These are phyloP conservation scores for Spizaetus ornatus DNA, from an alignment of 2,113 vertebrate species.

Conservation along the genomic window DNA sequence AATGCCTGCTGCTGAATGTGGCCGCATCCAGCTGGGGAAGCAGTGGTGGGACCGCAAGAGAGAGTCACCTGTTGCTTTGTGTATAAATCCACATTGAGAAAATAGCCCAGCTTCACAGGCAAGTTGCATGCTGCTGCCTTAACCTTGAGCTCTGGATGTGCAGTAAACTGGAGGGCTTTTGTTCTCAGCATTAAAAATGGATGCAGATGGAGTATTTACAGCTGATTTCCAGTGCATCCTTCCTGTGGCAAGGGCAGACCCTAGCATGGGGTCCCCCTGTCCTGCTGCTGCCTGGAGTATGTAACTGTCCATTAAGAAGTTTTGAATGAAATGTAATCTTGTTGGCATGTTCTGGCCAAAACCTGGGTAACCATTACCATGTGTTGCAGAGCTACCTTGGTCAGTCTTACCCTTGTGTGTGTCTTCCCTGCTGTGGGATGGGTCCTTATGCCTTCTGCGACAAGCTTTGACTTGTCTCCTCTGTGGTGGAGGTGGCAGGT, in stretches of 20 bases:
- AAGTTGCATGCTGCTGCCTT: not conserved
- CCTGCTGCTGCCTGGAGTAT: not conserved
- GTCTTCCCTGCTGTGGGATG: not conserved
- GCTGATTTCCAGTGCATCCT: not conserved
- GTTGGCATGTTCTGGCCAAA: not conserved
- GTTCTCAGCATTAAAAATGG: not conserved
- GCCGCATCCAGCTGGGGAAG: not conserved
- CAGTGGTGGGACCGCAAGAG: not conserved
- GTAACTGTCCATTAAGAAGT: not conserved
- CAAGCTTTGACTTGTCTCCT: not conserved
- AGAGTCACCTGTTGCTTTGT: not conserved
- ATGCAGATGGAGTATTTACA: not conserved
- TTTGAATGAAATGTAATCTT: not conserved
- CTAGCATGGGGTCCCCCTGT: accelerated
- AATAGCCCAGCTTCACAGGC: not conserved
- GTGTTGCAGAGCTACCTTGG: not conserved
- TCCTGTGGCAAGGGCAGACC: not conserved
- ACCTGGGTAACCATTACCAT: not conserved
- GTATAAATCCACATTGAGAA: not conserved
- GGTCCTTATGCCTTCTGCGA: not conserved
- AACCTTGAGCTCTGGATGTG: not conserved
- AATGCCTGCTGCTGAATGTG: not conserved
- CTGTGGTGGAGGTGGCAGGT: not conserved
- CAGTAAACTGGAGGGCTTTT: not conserved
- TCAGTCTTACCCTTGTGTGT: accelerated